These are phyloP conservation scores for Dreissena rostriformis DNA, from an alignment of 1,140 invertebrate species.

Conservation along the genomic window DNA sequence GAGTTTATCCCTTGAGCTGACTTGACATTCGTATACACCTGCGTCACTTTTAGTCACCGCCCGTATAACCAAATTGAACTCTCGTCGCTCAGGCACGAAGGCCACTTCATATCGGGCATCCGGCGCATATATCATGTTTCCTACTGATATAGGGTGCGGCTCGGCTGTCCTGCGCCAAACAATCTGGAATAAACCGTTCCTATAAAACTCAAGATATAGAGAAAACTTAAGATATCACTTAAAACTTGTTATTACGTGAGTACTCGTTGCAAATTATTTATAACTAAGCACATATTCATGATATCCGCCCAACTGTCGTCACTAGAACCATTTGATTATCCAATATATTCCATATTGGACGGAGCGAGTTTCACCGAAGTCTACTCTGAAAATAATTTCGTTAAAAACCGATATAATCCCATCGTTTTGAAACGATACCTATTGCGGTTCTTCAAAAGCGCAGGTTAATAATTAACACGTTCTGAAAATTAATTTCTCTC, in stretches of 20 bases:
- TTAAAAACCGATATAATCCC: too few relatives aligned
- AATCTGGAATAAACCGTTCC: slow-evolving; percentile 42
- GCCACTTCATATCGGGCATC: slow-evolving; percentile 49
- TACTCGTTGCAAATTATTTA: too few relatives aligned
- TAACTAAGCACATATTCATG: not conserved
- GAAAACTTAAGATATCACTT: too few relatives aligned
- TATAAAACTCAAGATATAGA: not conserved
- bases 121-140: slow-evolving; percentile 50
- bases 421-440: too few relatives aligned
- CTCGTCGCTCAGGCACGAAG: slow-evolving; percentile 91
- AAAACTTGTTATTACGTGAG: too few relatives aligned
- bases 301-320: not conserved
- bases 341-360: too few relatives aligned
- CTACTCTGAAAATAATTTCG: too few relatives aligned
- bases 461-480: too few relatives aligned
- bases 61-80: slow-evolving; percentile 94
- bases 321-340: not conserved
- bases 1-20: slow-evolving; percentile 85
- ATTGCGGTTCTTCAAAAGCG: too few relatives aligned
- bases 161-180: slow-evolving; percentile 62
- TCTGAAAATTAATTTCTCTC: too few relatives aligned
- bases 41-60: slow-evolving; percentile 92
- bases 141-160: slow-evolving; percentile 58
- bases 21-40: slow-evolving; percentile 95
- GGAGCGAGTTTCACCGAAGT: too few relatives aligned